A percentile compares a stretch with the other conserved stretches of the same genome.
Evolutionary conservation across 2,113 vertebrate genomes (phyloP).

Genomic region (Tyrannus savana): DNA sequence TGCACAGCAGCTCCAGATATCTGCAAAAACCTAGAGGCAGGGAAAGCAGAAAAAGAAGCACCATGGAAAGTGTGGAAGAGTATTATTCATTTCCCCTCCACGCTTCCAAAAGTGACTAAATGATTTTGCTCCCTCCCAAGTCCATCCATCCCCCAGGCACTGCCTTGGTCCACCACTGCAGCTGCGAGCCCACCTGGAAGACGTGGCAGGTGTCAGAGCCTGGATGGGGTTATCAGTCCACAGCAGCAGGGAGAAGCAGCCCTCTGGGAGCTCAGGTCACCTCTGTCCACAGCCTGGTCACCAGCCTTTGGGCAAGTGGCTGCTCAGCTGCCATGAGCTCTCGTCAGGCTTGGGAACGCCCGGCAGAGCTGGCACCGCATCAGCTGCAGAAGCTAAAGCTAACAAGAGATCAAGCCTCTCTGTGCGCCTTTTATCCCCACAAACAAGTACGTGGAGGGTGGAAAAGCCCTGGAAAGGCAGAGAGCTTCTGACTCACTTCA

Average conservation of each 20-base stretch:
- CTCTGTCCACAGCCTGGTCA: accelerated
- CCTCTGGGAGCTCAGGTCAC: not conserved
- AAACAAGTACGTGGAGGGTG: not conserved
- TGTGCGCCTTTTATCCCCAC: not conserved
- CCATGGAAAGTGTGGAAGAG: not conserved
- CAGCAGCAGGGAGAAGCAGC: not conserved
- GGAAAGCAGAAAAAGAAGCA: not conserved
- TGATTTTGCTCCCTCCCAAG: not conserved
- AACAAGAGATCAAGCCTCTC: not conserved
- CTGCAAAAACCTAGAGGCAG: not conserved
- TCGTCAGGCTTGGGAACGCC: not conserved
- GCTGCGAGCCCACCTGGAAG: not conserved
- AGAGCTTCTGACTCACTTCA: not conserved
- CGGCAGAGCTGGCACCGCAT: accelerated
- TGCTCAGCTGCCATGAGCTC: not conserved
- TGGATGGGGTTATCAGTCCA: not conserved
- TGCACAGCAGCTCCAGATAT: not conserved
- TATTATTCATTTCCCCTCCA: too few species aligned
- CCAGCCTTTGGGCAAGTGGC: accelerated
- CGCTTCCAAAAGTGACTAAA: accelerated
- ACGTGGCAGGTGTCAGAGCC: not conserved
- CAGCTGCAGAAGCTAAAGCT: not conserved
- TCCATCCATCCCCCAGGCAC: not conserved
- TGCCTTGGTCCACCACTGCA: too few species aligned
- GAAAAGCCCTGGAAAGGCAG: not conserved